Percentiles rank a stretch among this genome's conserved stretches.
Conservation (phyloP, 2,797 vertebrate genomes). For the Numenius phaeopus region DNA sequence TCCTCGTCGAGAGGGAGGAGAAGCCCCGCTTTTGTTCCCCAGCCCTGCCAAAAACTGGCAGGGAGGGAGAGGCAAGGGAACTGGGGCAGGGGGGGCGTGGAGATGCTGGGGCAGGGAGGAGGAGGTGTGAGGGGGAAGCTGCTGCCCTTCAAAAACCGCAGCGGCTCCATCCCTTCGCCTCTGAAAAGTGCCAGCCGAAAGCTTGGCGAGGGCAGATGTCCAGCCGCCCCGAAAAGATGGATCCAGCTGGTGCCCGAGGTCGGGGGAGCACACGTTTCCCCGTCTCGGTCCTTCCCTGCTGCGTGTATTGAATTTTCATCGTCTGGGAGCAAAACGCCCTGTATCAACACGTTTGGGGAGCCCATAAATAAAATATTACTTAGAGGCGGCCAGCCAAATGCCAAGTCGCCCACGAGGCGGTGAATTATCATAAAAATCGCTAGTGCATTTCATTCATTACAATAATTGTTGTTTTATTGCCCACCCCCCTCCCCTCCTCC, state of each 20-base stretch:
- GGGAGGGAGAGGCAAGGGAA: not conserved
- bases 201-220: not conserved
- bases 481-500: fast-evolving
- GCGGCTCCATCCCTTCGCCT: not conserved
- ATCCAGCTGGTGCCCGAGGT: not conserved
- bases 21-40: not conserved
- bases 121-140: not conserved
- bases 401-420: not conserved
- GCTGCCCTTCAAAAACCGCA: not conserved
- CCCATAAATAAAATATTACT: not conserved
- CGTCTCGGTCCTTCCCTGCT: fast-evolving
- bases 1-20: not conserved
- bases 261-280: fast-evolving
- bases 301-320: not conserved
- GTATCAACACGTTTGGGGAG: not conserved
- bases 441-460: not conserved
- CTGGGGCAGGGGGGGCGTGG: not conserved
- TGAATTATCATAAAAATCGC: not conserved
- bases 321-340: fast-evolving
- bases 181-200: not conserved
- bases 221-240: fast-evolving
- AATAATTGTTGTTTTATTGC: not conserved
- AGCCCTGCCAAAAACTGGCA: not conserved
- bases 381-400: not conserved
- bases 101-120: not conserved